phyloP scores from a whole-genome alignment of 2,888 invertebrate species.

The Cryptocheilus praepositus region DNA sequence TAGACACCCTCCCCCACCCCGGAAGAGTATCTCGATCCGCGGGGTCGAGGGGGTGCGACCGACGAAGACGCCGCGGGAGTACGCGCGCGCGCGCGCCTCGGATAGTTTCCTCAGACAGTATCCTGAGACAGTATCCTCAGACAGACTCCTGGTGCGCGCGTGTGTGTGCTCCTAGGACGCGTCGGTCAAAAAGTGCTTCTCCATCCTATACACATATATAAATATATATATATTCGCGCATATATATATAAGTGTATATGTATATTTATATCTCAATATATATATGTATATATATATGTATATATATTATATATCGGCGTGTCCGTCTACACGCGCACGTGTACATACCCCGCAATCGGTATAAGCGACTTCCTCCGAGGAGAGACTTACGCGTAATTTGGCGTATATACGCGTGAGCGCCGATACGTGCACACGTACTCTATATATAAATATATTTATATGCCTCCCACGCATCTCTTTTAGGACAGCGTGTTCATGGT shows the following conservation, averaged over 20 bases:
- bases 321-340: too few species aligned
- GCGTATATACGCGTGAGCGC: too few species aligned
- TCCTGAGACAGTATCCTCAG: too few species aligned
- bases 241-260: slow-evolving; percentile 22
- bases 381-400: neutral
- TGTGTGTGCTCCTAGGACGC: neutral
- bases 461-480: slow-evolving; percentile 58
- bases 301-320: slow-evolving; percentile 18
- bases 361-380: slow-evolving; percentile 10
- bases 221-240: slow-evolving; percentile 1
- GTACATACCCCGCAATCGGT: slow-evolving; percentile 2
- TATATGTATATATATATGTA: slow-evolving; percentile 27
- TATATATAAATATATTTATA: slow-evolving; percentile 10
- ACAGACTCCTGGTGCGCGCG: neutral
- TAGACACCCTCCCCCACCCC: neutral
- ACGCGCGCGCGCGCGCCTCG: neutral
- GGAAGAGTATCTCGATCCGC: too few species aligned
- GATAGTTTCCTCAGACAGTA: too few species aligned
- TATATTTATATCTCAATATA: slow-evolving; percentile 36
- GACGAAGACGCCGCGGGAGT: neutral
- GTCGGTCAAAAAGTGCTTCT: neutral
- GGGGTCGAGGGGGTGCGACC: too few species aligned
- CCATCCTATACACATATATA: slow-evolving; percentile 3
- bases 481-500: slow-evolving; percentile 78
- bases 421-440: too few species aligned